Percentiles rank a stretch among this genome's conserved stretches.
Conservation (phyloP, 2,888 invertebrate genomes). For the Hemithea aestivaria region DNA sequence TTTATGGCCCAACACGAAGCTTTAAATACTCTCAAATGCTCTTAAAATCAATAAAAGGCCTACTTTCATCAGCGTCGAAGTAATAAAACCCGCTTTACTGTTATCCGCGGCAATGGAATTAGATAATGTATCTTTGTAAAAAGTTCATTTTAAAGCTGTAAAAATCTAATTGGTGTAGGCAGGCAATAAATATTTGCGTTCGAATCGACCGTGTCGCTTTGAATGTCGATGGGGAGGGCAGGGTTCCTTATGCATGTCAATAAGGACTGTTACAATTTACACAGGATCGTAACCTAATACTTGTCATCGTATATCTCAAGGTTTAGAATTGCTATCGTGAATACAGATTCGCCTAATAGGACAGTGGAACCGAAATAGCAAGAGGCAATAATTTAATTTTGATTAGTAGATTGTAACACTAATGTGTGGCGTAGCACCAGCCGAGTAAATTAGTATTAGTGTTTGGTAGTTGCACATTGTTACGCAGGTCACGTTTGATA, state of each 20-base stretch:
- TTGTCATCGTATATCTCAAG: conserved; percentile 48
- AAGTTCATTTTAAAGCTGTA: conserved; percentile 59
- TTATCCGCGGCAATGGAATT: conserved; percentile 67
- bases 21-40: conserved; percentile 69
- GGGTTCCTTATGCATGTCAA: conserved; percentile 64
- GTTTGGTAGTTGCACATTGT: too few species aligned
- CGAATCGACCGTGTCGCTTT: conserved; percentile 47
- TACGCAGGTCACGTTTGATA: too few species aligned
- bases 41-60: conserved; percentile 74
- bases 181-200: conserved; percentile 65
- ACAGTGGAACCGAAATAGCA: conserved; percentile 8
- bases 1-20: conserved; percentile 60
- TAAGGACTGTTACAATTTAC: conserved; percentile 57
- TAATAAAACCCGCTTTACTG: conserved; percentile 73
- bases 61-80: conserved; percentile 67
- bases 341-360: conserved; percentile 25
- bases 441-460: too few species aligned
- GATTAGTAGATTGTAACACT: background rate
- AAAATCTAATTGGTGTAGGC: conserved; percentile 67
- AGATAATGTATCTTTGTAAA: conserved; percentile 67
- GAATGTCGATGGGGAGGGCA: conserved; percentile 57
- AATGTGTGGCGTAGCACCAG: too few species aligned
- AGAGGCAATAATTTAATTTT: conserved; percentile 6
- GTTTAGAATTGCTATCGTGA: conserved; percentile 30
- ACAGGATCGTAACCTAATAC: conserved; percentile 49